Conservation (phyloP, 2,888 invertebrate genomes). For the Tenodera sinensis region DNA sequence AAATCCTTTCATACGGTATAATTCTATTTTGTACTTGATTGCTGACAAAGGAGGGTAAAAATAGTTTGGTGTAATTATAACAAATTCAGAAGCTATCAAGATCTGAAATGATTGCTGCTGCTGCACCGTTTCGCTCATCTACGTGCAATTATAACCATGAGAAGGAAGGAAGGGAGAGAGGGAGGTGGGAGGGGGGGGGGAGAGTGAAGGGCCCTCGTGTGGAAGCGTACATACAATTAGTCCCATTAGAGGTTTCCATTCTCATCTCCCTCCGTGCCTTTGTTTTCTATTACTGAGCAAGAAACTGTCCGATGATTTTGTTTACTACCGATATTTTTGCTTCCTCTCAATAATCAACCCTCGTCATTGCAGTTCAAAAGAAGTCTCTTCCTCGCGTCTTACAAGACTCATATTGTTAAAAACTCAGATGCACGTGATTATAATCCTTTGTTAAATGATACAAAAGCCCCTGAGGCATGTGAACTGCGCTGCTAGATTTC, state of each 20-base stretch:
- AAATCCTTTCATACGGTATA: neutral
- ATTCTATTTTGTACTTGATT: neutral
- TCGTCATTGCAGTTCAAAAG: neutral
- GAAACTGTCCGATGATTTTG: neutral
- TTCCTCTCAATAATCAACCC: neutral
- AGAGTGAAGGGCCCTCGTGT: neutral
- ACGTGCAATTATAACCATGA: neutral
- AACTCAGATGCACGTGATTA: neutral
- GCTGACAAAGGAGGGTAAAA: neutral
- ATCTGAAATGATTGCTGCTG: neutral
- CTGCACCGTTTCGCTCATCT: neutral
- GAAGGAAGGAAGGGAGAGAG: no score
- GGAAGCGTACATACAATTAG: neutral
- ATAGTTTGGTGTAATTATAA: neutral
- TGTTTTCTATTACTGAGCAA: neutral
- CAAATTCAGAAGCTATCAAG: neutral
- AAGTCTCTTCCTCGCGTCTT: neutral
- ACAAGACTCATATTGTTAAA: neutral
- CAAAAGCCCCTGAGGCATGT: neutral
- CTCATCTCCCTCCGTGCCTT: neutral
- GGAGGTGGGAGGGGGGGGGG: neutral
- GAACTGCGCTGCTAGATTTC: neutral
- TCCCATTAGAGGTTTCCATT: neutral
- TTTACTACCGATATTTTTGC: neutral
- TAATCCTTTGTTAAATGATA: neutral